phyloP scores from a whole-genome alignment of 1,140 invertebrate genomes.

The Brachionus koreanus region DNA sequence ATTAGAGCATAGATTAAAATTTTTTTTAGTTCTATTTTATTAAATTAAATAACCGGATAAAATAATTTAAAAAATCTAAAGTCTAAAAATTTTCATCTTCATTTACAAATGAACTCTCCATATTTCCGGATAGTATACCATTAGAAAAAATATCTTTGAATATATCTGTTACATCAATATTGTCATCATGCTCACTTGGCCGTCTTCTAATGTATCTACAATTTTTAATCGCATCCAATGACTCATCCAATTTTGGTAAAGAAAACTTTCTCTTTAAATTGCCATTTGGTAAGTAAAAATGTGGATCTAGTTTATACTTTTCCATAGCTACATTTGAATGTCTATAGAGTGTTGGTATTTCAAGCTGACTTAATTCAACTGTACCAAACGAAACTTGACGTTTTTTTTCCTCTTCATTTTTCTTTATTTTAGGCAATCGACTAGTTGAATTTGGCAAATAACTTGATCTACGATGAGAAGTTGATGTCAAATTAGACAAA shows the following conservation, averaged over 20 bases:
- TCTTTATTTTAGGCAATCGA: background rate
- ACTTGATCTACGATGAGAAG: background rate
- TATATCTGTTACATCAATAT: constrained; percentile 6
- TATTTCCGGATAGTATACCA: background rate
- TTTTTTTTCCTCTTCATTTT: background rate
- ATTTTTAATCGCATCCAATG: constrained; percentile 16
- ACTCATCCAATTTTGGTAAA: constrained; percentile 18
- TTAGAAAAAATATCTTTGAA: background rate
- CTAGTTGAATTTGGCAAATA: background rate
- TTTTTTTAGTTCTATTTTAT: too few species aligned
- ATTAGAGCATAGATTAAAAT: too few species aligned
- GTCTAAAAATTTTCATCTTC: background rate
- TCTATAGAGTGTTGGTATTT: constrained; percentile 2
- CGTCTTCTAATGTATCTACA: background rate
- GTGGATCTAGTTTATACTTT: constrained; percentile 41
- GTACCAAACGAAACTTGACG: background rate
- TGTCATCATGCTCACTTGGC: background rate
- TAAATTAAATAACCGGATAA: background rate
- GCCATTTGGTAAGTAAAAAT: constrained; percentile 38
- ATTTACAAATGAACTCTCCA: background rate
- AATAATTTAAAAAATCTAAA: background rate
- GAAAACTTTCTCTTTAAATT: constrained; percentile 5
- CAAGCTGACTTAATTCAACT: constrained; percentile 9
- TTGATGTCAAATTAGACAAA: background rate
- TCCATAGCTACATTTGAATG: constrained; percentile 24